Base-by-base conservation (phyloP, 2,888 invertebrate genomes). In the Heliconius hortense region DNA sequence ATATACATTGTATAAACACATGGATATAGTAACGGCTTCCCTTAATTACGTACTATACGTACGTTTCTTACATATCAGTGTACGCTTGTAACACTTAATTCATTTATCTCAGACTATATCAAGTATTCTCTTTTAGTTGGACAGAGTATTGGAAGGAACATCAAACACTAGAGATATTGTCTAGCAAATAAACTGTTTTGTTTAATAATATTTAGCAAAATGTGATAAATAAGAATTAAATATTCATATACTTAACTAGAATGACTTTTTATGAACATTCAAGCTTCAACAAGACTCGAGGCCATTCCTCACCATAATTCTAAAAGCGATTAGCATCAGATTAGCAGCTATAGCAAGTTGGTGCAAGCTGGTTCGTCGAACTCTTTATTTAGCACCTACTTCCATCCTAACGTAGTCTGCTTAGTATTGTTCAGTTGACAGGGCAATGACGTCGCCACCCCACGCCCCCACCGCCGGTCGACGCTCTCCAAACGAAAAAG, bases 341-440 rank as follows among this genome's bases (percentile, higher is more conserved):
- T 75, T 71, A 70, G 59, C 64, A 74, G 62, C 24, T 48, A 21
- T 2, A 48, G 56, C 69, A 56, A 69, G 69, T 69, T 69, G 69
- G 69, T 79, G 78, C 81, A 81, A 82, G 82, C 83, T 82, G 84
- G 89, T 89, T 88, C 87, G 87, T 79, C 85, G 88, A 86, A 85
- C 80, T 77, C 81, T 82, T 81, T 86, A 84, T 86, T 86, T 83
- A 88, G 86, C 88, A 89, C 88, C 87, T 89, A 90, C 89, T 89
- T 85, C 87, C 87, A 88, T 89, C 87, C 89, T 91, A 89, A 90
- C 88, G 87, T 90, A 89, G 91, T 89, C 91, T 92, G 91, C 90
- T 91, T 88, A 91, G 91, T 92, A 91, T 91, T 92, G 93, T 93
- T 90, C 90, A 89, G 92, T 92, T 93, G 93, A 93, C 92, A 91